Conservation (phyloP, 2,797 vertebrate species). For the Neopelma chrysocephalum region DNA sequence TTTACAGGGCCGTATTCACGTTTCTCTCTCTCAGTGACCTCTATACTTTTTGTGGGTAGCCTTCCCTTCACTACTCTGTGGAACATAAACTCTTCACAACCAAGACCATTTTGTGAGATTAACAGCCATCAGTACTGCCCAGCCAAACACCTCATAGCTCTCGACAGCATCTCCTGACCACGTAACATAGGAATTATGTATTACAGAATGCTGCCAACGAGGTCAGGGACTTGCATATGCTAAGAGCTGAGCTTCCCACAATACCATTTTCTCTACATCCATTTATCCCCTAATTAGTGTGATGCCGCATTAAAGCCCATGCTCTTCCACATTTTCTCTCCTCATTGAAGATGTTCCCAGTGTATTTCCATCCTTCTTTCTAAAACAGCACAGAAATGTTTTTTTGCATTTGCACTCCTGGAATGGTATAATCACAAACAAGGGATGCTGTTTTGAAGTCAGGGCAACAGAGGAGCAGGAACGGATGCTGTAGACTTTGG, state of each 20-base stretch:
- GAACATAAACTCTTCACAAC: neutral
- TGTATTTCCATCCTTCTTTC: neutral
- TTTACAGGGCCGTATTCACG: rapidly evolving
- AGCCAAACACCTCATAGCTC: neutral
- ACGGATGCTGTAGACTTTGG: neutral
- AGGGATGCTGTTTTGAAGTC: neutral
- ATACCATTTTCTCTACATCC: slow-evolving; percentile 11
- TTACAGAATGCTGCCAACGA: neutral
- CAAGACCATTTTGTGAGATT: neutral
- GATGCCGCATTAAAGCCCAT: slow-evolving; percentile 20
- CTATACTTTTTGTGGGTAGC: rapidly evolving
- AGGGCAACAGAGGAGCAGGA: neutral
- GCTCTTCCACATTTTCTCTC: slow-evolving; percentile 15
- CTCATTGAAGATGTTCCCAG: slow-evolving; percentile 24
- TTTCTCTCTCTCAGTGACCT: neutral
- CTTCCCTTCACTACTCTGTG: neutral
- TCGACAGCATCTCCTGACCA: neutral
- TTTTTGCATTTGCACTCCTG: neutral
- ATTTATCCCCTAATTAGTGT: slow-evolving; percentile 38
- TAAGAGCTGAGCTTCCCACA: slow-evolving; percentile 20
- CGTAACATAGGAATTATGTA: neutral
- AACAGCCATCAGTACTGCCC: neutral
- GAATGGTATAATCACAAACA: neutral
- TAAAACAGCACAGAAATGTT: neutral
- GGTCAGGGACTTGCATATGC: neutral